Evolutionary conservation across 37 sponge, comb jelly and placozoan genomes (phyloP), one percentile per base, ranked within the genome.

Genomic region (Lycopodina hypogea): DNA sequence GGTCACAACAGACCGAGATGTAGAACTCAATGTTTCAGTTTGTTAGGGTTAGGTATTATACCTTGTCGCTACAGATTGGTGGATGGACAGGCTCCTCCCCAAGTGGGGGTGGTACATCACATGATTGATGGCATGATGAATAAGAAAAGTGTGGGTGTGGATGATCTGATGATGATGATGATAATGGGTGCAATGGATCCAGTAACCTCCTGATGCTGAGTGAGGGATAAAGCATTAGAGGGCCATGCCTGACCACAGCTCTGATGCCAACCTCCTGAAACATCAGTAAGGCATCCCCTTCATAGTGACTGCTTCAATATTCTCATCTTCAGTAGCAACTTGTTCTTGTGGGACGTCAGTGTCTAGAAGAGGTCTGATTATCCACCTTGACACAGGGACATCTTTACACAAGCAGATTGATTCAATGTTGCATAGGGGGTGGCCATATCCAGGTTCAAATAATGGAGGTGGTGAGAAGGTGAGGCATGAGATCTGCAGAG

Each of bases 401-500:
- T 74, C 74, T 56, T 50, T 68, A 24, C 75, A 72, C n/a, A n/a
- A n/a, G 45, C 9, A 21, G 37, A 22, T 81, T 65, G 9, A 4
- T 28, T 64, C 67, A 53, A 48, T 37, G 9, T n/a, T n/a, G n/a
- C 6, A 23, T 42, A 1, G 69, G 40, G 15, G 17, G 59, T 38
- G 32, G 21, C 34, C 68, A 15, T 66, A 52, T 14, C 69, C 28
- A 28, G 29, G 14, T 72, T 61, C 81, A 60, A 72, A 61, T 42
- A 72, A 64, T 30, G 64, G 73, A 23, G 17, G 62, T 37, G 81
- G 53, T 23, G 72, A 23, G 33, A 59, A 11, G 24, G 80, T 40
- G 23, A 56, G 65, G 56, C 71, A 69, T 33, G 56, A 73, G 4
- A 73, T 53, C 56, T 73, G 19, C 45, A 55, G 63, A 56, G 58